A percentile compares a stretch with the other conserved stretches of the same genome.
phyloP scores from a whole-genome alignment of 2,888 invertebrate genomes.

The Drosophila siamana region DNA sequence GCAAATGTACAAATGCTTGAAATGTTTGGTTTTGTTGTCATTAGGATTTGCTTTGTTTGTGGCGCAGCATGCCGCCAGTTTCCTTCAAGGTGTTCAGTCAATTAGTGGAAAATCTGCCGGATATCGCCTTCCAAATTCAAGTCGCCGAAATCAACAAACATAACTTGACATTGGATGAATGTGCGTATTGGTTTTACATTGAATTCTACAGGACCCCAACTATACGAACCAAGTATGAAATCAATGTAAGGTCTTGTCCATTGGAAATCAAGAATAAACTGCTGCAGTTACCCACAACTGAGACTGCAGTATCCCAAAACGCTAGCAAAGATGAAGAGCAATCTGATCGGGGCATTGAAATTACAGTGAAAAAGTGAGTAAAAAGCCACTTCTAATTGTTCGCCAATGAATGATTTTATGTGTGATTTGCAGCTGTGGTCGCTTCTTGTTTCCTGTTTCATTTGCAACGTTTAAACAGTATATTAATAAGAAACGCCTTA shows the following conservation, averaged over 20 bases:
- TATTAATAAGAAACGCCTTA: constrained; percentile 11
- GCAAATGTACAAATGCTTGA: neutral
- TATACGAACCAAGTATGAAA: constrained; percentile 42
- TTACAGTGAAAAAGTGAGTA: constrained; percentile 28
- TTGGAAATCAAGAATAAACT: constrained; percentile 27
- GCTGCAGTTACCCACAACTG: constrained; percentile 7
- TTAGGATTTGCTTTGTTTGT: neutral
- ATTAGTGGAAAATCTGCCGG: constrained; percentile 43
- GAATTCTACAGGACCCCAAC: constrained; percentile 44
- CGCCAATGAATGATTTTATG: neutral
- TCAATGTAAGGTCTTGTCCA: constrained; percentile 41
- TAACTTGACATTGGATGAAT: constrained; percentile 47
- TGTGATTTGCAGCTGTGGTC: constrained; percentile 30
- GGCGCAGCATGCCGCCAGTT: constrained; percentile 38
- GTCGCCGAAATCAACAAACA: neutral
- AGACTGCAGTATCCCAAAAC: neutral
- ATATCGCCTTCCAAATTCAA: constrained; percentile 57
- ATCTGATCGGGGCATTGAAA: constrained; percentile 7
- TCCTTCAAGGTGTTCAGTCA: constrained; percentile 40
- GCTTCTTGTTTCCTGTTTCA: constrained; percentile 53
- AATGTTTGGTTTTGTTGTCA: neutral
- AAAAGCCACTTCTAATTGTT: neutral
- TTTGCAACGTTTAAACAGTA: constrained; percentile 36
- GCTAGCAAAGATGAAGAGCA: neutral
- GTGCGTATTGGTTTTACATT: constrained; percentile 60